phyloP scores from a whole-genome alignment of 1,140 invertebrate genomes.

The Aplysia californica region DNA sequence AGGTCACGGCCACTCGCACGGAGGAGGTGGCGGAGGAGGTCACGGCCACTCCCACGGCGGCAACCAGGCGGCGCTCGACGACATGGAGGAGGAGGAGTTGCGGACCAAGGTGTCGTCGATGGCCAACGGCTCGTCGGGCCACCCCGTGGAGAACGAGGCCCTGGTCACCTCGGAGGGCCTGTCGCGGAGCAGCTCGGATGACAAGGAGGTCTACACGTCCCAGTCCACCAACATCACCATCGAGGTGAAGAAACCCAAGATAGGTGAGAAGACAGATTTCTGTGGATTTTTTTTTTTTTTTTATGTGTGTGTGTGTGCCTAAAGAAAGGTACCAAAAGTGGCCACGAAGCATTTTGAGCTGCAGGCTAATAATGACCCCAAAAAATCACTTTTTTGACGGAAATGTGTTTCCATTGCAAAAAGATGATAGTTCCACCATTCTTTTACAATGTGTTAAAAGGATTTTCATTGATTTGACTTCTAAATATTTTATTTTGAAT shows the following conservation, averaged over 20 bases:
- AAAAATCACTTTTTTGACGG: no score
- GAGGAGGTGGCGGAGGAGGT: slow-evolving; percentile 23
- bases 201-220: slow-evolving; percentile 4
- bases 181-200: neutral
- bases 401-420: no score
- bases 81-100: slow-evolving; percentile 1
- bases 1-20: slow-evolving; percentile 53
- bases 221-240: neutral
- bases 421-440: no score
- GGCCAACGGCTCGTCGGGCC: neutral
- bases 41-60: slow-evolving; percentile 44
- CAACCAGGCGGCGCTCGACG: slow-evolving; percentile 8
- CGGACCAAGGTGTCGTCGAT: neutral
- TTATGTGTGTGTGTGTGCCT: no score
- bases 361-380: no score
- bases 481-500: no score
- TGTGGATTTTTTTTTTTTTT: neutral
- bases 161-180: slow-evolving; percentile 24
- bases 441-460: no score
- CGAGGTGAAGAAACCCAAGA: slow-evolving; percentile 1
- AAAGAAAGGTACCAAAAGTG: no score
- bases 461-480: no score
- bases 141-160: slow-evolving; percentile 28
- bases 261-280: slow-evolving; percentile 10
- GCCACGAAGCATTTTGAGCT: no score